Evolutionary conservation across 2,888 invertebrate genomes (phyloP), one percentile per base, ranked within the genome.

Genomic region (Drosophila anomelani): DNA sequence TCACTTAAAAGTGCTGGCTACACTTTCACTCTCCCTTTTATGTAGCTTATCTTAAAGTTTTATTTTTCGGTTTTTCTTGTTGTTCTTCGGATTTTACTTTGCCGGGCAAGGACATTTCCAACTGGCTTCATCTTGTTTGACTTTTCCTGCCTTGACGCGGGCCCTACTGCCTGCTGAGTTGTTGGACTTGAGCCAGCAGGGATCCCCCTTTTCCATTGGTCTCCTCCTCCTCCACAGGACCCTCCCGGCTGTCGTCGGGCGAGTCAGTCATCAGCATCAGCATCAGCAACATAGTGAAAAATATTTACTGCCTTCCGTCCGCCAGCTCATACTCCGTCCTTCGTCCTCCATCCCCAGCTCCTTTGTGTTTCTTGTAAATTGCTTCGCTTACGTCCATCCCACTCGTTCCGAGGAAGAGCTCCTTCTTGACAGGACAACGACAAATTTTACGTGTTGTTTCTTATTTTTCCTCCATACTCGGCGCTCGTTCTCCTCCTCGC

Each of bases 381-480:
- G 53, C 64, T 76, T 51, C 69, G 51, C 70, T 69, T 69, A 53
- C 63, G 29, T 54, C 51, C 68, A 41, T 69, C 78, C 69, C 54
- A 44, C 53, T 51, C 61, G 32, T 39, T 60, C 12, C 34, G 26
- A 7, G 41, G 17, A 17, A n/a, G 17, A 49, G 59, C 43, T 59
- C 43, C 51, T 32, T 47, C 63, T 57, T 59, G 72, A 63, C 60
- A 60, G 51, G 70, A 55, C 64, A 61, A 63, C 64, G 72, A 87
- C 87, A 84, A 84, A 85, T 87, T 84, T 80, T 75, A 84, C 80
- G 77, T 88, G 80, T 63, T 72, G 57, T 72, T 79, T 74, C 53
- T 38, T 68, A 66, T 74, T 75, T 71, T 61, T 66, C 53, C 12
- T 46, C 23, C 41, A n/a, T 36, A 64, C 32, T 39, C 26, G 62